A percentile compares a stretch with the other conserved stretches of the same genome.
Conservation (phyloP, 2,113 vertebrate genomes). For the Athene cunicularia region DNA sequence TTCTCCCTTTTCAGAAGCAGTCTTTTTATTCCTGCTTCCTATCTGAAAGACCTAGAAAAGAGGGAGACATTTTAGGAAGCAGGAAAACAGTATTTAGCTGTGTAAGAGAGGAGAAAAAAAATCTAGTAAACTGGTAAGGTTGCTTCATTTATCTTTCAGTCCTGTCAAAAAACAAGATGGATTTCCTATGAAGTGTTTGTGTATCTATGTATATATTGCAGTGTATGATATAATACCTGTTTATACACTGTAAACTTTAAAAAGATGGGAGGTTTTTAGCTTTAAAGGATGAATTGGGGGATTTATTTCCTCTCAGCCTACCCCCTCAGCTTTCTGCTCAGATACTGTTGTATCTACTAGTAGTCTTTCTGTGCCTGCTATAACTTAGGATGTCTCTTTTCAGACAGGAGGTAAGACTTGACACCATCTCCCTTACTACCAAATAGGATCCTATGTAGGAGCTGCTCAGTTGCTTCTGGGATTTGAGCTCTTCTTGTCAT, state of each 20-base stretch:
- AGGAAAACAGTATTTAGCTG: background rate
- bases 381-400: background rate
- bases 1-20: background rate
- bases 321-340: background rate
- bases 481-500: background rate
- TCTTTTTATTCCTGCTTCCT: background rate
- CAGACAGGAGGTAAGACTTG: background rate
- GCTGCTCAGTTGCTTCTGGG: background rate
- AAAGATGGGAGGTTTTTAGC: background rate
- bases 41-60: background rate
- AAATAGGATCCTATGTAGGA: background rate
- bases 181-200: background rate
- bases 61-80: background rate
- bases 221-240: background rate
- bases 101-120: background rate
- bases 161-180: background rate
- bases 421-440: background rate
- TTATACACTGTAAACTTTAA: background rate
- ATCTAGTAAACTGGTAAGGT: background rate
- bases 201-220: background rate
- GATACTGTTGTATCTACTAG: background rate
- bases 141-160: background rate
- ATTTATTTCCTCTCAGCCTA: background rate
- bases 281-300: background rate
- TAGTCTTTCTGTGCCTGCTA: background rate